A percentile compares a stretch with the other conserved stretches of the same genome.
These are phyloP conservation scores for Sminthopsis crassicaudata DNA, from an alignment of 2,113 vertebrate genomes.

Conservation along the genomic window DNA sequence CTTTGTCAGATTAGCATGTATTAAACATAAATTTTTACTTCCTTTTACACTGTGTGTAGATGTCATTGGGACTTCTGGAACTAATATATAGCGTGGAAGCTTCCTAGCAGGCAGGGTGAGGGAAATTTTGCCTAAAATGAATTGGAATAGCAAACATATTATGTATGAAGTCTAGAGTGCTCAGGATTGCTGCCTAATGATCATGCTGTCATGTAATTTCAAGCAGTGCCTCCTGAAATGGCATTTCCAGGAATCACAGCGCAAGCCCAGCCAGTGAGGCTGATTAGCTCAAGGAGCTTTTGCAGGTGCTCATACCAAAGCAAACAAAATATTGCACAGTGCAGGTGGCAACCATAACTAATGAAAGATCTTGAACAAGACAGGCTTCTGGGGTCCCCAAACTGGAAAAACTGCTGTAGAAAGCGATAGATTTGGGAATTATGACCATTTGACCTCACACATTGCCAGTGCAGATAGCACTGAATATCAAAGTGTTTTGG, in stretches of 20 bases:
- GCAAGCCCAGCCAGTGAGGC: background rate
- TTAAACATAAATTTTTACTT: constrained; percentile 6
- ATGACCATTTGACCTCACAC: background rate
- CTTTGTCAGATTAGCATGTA: background rate
- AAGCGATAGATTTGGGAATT: background rate
- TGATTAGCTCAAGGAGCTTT: background rate
- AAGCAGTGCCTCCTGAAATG: background rate
- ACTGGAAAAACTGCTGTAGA: background rate
- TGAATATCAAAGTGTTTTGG: background rate
- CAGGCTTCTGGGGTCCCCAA: background rate
- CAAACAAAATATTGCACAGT: constrained; percentile 1
- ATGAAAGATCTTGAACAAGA: background rate
- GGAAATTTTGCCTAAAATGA: background rate
- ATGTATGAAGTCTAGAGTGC: background rate
- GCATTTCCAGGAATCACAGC: background rate
- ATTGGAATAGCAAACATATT: constrained; percentile 15
- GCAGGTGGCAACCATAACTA: background rate
- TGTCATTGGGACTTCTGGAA: background rate
- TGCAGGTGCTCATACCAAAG: background rate
- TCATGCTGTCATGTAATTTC: background rate
- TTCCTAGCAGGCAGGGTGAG: constrained; percentile 7
- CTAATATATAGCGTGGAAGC: constrained; percentile 11
- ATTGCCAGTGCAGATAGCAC: background rate
- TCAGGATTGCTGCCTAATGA: constrained; percentile 1
- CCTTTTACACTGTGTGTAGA: constrained; percentile 1